Evolutionary conservation across 2,888 invertebrate species (phyloP).

Genomic region (Lomographa bimaculata): DNA sequence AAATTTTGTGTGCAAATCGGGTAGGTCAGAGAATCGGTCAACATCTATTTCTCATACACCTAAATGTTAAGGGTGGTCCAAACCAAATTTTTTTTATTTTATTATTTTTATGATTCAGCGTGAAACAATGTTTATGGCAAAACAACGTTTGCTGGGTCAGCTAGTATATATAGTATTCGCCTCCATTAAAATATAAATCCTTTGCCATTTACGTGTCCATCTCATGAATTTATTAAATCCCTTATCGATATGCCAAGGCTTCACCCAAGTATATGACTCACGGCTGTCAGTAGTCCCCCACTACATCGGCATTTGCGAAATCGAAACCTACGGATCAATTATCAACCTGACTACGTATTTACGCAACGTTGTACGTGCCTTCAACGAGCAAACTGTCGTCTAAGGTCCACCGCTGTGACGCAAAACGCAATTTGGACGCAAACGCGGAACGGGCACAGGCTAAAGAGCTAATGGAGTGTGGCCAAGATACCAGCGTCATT

Average conservation of each 20-base stretch:
- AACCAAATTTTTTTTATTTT: too few relatives aligned
- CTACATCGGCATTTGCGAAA: constrained; percentile 14
- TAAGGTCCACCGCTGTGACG: constrained; percentile 59
- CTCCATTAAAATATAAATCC: too few relatives aligned
- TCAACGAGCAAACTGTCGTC: constrained; percentile 23
- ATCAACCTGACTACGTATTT: constrained; percentile 25
- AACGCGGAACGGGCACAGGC: constrained; percentile 52
- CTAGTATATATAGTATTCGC: too few relatives aligned
- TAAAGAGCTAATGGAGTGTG: constrained; percentile 64
- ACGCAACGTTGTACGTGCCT: constrained; percentile 26
- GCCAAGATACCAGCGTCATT: constrained; percentile 42
- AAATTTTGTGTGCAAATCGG: too few relatives aligned
- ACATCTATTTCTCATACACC: too few relatives aligned
- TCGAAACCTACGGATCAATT: constrained; percentile 13
- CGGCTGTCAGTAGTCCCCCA: constrained; percentile 9
- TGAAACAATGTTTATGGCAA: too few relatives aligned
- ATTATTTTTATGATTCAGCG: too few relatives aligned
- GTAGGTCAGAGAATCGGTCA: too few relatives aligned
- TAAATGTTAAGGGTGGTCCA: too few relatives aligned
- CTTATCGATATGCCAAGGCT: constrained; percentile 11
- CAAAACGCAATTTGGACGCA: constrained; percentile 66
- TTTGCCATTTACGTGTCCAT: constrained; percentile 1
- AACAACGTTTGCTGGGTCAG: too few relatives aligned
- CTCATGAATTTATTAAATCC: constrained; percentile 11
- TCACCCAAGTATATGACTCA: constrained; percentile 10